These are phyloP conservation scores for Drosophila fulvimacula DNA, from an alignment of 2,888 invertebrate species.

Conservation along the genomic window DNA sequence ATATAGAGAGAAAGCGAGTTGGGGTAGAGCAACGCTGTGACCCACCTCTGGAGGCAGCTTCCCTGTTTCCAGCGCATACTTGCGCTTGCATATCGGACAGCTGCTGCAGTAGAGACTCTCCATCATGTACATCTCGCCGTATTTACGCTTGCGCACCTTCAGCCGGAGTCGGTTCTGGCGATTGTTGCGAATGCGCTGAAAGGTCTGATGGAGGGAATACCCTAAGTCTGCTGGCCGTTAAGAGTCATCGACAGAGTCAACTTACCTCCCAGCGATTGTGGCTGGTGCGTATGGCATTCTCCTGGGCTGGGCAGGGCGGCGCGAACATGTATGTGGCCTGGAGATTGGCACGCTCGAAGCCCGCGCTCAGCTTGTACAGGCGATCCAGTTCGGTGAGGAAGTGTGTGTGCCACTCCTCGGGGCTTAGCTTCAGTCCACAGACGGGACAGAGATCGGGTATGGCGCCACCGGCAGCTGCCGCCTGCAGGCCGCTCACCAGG, in stretches of 20 bases:
- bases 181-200: slow-evolving; percentile 89
- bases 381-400: slow-evolving; percentile 89
- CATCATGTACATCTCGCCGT: slow-evolving; percentile 86
- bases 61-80: slow-evolving; percentile 85
- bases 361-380: slow-evolving; percentile 87
- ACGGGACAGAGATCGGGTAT: slow-evolving; percentile 87
- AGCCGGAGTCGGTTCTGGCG: slow-evolving; percentile 88
- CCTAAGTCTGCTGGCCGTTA: neutral
- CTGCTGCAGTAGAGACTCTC: slow-evolving; percentile 85
- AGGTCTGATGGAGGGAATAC: slow-evolving; percentile 84
- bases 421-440: slow-evolving; percentile 88
- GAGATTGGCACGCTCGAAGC: slow-evolving; percentile 84
- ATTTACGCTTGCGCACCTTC: slow-evolving; percentile 89
- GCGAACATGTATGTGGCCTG: slow-evolving; percentile 84
- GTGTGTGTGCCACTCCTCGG: slow-evolving; percentile 89
- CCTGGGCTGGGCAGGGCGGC: slow-evolving; percentile 83
- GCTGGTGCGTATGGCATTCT: slow-evolving; percentile 85
- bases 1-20: neutral
- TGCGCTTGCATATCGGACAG: slow-evolving; percentile 88
- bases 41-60: slow-evolving; percentile 88
- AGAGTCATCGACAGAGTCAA: neutral
- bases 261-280: slow-evolving; percentile 88
- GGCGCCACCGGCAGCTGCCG: slow-evolving; percentile 75
- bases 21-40: neutral
- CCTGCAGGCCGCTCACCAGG: slow-evolving; percentile 66